Percentiles rank a stretch among this genome's conserved stretches.
phyloP scores from a whole-genome alignment of 2,113 vertebrate species.

The Guaruba guarouba region DNA sequence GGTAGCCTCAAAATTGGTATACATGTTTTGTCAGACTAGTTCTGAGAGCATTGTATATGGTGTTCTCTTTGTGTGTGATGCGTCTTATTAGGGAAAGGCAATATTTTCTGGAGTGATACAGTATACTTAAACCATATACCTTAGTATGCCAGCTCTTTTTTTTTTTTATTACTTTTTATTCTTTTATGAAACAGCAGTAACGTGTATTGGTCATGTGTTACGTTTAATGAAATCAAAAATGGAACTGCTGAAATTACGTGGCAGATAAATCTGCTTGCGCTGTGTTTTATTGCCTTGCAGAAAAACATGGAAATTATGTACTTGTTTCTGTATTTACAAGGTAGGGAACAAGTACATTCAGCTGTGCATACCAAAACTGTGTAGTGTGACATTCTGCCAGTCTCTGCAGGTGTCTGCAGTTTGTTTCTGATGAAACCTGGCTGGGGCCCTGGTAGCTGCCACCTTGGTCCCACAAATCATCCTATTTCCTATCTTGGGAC shows the following conservation, averaged over 20 bases:
- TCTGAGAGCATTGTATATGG: not conserved
- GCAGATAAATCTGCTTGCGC: not conserved
- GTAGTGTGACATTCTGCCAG: not conserved
- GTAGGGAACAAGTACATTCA: not conserved
- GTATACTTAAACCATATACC: not conserved
- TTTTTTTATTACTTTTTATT: not conserved
- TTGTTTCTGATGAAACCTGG: not conserved
- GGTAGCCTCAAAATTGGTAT: not conserved
- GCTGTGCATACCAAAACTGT: not conserved
- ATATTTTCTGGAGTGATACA: not conserved
- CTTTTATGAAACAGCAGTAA: not conserved
- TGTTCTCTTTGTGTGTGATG: not conserved
- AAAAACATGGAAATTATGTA: not conserved
- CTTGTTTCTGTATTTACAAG: not conserved
- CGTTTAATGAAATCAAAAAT: not conserved
- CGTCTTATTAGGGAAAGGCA: not conserved
- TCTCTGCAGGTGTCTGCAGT: not conserved
- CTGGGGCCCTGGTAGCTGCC: not conserved
- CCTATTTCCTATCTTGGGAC: not conserved
- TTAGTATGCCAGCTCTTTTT: not conserved
- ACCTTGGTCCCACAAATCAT: not conserved
- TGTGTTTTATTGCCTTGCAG: not conserved
- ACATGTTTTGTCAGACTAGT: not conserved
- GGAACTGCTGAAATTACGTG: not conserved
- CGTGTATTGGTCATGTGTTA: not conserved